Evolutionary conservation across 2,113 vertebrate species (phyloP).

Genomic region (Genyomyrus donnyi): DNA sequence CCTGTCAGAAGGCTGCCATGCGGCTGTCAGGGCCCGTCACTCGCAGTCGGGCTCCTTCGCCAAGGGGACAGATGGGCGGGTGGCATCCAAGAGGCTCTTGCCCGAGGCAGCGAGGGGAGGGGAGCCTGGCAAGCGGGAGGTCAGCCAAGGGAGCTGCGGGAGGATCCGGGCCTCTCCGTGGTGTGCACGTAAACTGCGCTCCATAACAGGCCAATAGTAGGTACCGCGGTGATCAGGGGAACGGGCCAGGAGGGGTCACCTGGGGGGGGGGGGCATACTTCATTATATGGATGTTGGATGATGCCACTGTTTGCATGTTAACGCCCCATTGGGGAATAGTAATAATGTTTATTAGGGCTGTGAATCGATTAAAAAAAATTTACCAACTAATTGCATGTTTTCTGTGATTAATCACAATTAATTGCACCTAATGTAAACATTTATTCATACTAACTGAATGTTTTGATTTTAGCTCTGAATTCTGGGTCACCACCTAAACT

Average conservation of each 20-base stretch:
- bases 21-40: background rate
- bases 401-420: background rate
- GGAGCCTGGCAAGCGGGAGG: background rate
- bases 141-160: background rate
- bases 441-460: background rate
- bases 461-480: too few relatives aligned
- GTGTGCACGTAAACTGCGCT: background rate
- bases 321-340: background rate
- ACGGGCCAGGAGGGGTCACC: background rate
- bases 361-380: background rate
- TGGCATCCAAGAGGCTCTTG: background rate
- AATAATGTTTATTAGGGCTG: background rate
- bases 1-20: background rate
- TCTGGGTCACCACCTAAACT: too few relatives aligned
- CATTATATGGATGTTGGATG: background rate
- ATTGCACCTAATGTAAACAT: background rate
- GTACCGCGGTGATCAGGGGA: background rate
- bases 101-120: background rate
- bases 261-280: background rate
- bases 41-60: background rate
- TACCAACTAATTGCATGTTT: background rate
- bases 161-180: background rate
- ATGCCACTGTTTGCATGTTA: background rate
- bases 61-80: conserved; percentile 6
- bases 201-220: background rate